Base-by-base conservation (phyloP, 1,140 invertebrate species). In the Nylanderia fulva region DNA sequence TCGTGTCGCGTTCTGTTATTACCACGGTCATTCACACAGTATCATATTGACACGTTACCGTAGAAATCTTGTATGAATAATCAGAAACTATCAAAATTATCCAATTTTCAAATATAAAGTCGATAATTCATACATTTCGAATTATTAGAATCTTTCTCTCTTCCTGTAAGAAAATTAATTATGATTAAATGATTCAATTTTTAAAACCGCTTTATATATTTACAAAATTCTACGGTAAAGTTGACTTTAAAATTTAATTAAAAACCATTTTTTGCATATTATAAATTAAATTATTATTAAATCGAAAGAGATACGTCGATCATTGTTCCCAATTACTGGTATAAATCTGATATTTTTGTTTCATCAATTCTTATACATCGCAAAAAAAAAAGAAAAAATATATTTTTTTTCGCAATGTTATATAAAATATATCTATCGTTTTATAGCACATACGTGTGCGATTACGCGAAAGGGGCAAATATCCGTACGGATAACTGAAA, bases 401-500 rank as follows among this genome's bases (percentile, higher is more conserved):
- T n/a, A n/a, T n/a, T 15, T 45, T 68, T 58, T 18, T 58, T 21
- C 21, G 15, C 9, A 39, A 15, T 79, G 63, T 68, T 45, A 68
- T 33, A 68, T 66, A 33, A 33, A 33, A 33, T 29, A 15, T 29
- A 52, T 39, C 29, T 18, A 18, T 42, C 42, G 45, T 68, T 33
- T 66, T 52, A 15, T 61, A 52, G 21, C 29, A 52, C 9, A n/a
- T 33, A 27, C 33, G 3, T 63, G 33, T 29, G 24, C 52, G 63
- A 79, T 79, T 68, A 68, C 33, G 4, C 15, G 9, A 54, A 27
- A 68, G 33, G 15, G 52, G 60, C 33, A 27, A 79, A 54, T 6
- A 33, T 15, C 58, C 39, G 36, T 52, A 4, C 52, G 8, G n/a
- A n/a, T 58, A 58, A 71, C 52, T 69, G 77, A 80, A 82, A 82